Conservation (phyloP, 2,113 vertebrate genomes). For the Neofelis nebulosa region DNA sequence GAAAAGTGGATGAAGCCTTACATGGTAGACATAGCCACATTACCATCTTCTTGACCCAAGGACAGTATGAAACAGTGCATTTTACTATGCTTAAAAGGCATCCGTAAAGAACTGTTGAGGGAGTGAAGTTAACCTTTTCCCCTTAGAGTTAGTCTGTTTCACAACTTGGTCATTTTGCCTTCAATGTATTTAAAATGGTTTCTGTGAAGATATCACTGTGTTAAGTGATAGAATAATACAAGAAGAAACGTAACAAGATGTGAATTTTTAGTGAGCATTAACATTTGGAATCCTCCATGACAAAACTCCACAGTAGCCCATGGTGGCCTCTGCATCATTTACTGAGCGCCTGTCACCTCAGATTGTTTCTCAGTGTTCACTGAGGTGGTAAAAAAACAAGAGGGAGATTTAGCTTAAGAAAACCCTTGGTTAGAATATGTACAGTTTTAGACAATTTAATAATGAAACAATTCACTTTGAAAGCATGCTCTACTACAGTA, state of each 20-base stretch:
- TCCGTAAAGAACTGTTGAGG: neutral
- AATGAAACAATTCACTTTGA: slow-evolving; percentile 20
- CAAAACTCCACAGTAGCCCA: slow-evolving; percentile 3
- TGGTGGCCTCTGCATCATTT: neutral
- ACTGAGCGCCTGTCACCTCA: slow-evolving; percentile 39
- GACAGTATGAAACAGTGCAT: neutral
- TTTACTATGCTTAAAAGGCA: neutral
- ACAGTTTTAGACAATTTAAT: neutral
- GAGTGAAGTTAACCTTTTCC: neutral
- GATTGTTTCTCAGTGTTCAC: slow-evolving; percentile 32
- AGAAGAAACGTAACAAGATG: slow-evolving; percentile 19
- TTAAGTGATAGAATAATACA: slow-evolving; percentile 2
- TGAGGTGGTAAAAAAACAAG: slow-evolving; percentile 30
- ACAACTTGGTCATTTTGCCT: neutral
- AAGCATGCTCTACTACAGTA: neutral
- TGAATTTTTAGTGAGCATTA: slow-evolving; percentile 30
- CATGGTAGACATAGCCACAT: neutral
- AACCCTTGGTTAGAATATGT: slow-evolving; percentile 7
- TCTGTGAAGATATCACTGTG: neutral
- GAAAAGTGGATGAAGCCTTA: neutral
- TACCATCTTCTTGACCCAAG: neutral
- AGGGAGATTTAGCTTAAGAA: slow-evolving; percentile 16
- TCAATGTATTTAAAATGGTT: neutral
- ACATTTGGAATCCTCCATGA: slow-evolving; percentile 42
- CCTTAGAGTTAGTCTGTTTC: neutral